Conservation (phyloP, 2,797 vertebrate species). For the Anolis apletophallus region DNA sequence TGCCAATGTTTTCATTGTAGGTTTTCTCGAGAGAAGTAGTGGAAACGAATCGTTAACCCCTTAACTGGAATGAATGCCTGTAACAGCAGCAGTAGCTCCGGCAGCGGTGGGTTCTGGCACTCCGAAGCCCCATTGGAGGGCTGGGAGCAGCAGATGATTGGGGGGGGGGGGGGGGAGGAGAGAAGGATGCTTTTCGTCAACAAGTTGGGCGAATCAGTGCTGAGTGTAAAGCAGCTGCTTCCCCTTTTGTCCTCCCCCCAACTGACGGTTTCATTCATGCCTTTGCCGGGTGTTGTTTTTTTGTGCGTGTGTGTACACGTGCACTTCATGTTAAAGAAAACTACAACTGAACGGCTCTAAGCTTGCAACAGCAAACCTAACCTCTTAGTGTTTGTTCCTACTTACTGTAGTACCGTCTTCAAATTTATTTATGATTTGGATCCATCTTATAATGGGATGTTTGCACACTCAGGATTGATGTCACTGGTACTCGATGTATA, state of each 20-base stretch:
- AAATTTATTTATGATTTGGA: conserved; percentile 7
- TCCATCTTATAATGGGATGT: background rate
- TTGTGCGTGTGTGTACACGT: background rate
- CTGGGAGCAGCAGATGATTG: conserved; percentile 46
- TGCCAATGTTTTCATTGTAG: conserved; percentile 82
- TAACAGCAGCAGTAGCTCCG: conserved; percentile 59
- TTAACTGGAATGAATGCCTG: conserved; percentile 75
- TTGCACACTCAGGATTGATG: background rate
- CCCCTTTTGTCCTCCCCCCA: conserved; percentile 57
- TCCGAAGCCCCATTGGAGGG: conserved; percentile 44
- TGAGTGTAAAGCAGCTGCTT: conserved; percentile 72
- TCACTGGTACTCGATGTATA: background rate
- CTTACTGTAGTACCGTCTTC: background rate
- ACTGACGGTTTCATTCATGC: conserved; percentile 26
- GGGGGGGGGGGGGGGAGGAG: conserved; percentile 46
- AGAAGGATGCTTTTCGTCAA: conserved; percentile 53
- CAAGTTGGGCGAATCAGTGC: conserved; percentile 69
- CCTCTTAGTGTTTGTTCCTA: background rate
- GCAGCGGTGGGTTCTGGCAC: conserved; percentile 44
- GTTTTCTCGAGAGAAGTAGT: conserved; percentile 80
- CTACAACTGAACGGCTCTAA: background rate
- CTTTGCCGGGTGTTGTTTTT: background rate
- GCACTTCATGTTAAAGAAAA: background rate
- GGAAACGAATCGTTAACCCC: conserved; percentile 80
- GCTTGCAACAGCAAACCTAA: background rate